Conservation (phyloP, 2,888 invertebrate species). For the Sussaba pulchella region DNA sequence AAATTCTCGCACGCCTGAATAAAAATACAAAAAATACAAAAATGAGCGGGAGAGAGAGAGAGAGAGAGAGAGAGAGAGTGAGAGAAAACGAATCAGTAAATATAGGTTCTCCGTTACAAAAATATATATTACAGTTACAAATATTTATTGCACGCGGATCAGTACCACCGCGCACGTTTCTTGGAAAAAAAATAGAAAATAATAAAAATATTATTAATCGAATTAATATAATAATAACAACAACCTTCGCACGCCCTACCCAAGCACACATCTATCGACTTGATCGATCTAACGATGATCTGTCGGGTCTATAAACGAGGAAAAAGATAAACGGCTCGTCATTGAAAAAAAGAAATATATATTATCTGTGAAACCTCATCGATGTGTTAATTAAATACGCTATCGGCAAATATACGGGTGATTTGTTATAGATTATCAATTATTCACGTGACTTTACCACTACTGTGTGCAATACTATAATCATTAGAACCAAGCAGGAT, state of each 20-base stretch:
- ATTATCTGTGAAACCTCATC: slow-evolving; percentile 58
- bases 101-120: slow-evolving; percentile 29
- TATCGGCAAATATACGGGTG: slow-evolving; percentile 55
- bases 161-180: slow-evolving; percentile 13
- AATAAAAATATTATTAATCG: too few relatives aligned
- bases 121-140: slow-evolving; percentile 18
- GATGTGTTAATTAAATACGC: slow-evolving; percentile 57
- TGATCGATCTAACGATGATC: slow-evolving; percentile 33
- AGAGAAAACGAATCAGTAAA: slow-evolving; percentile 15
- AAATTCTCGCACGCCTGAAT: slow-evolving; percentile 28
- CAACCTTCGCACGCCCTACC: slow-evolving; percentile 17
- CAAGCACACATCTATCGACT: slow-evolving; percentile 36
- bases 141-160: slow-evolving; percentile 17
- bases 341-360: slow-evolving; percentile 31
- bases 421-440: slow-evolving; percentile 57
- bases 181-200: slow-evolving; percentile 3
- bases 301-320: slow-evolving; percentile 51
- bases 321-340: slow-evolving; percentile 51
- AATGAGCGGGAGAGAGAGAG: neutral
- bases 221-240: too few relatives aligned
- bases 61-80: neutral
- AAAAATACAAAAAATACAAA: neutral
- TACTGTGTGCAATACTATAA: neutral
- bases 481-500: slow-evolving; percentile 15
- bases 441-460: neutral